Percentiles rank a stretch among this genome's conserved stretches.
These are phyloP conservation scores for Ctenopoma multispine DNA, from an alignment of 2,797 vertebrate genomes.

Conservation along the genomic window DNA sequence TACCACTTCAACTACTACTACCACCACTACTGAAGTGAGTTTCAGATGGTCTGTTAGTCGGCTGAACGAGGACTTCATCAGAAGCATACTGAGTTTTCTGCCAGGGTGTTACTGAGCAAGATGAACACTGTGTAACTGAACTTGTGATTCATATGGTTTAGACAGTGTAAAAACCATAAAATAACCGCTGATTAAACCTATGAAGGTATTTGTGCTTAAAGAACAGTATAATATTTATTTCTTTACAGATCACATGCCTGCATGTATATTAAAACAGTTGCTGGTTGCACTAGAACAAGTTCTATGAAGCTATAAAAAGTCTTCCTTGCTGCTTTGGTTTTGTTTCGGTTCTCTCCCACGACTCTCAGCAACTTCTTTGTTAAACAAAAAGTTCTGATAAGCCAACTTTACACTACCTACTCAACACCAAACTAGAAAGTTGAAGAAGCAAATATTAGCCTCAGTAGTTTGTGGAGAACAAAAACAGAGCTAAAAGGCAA, in stretches of 20 bases:
- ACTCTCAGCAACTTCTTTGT: neutral
- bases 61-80: neutral
- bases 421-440: neutral
- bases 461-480: slow-evolving; percentile 8
- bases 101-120: neutral
- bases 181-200: neutral
- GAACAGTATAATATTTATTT: neutral
- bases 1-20: no score
- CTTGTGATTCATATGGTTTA: neutral
- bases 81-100: neutral
- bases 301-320: neutral
- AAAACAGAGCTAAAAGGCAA: slow-evolving; percentile 5
- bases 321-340: neutral
- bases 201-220: no score
- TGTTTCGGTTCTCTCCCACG: neutral
- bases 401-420: neutral
- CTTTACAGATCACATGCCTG: neutral
- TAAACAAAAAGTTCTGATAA: neutral
- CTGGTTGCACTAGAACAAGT: neutral
- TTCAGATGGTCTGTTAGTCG: no score
- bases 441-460: neutral
- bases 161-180: neutral
- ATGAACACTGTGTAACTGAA: neutral
- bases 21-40: no score
- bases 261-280: no score